Evolutionary conservation across 2,113 vertebrate species (phyloP).

Genomic region (Hypocryptadius cinnamomeus): DNA sequence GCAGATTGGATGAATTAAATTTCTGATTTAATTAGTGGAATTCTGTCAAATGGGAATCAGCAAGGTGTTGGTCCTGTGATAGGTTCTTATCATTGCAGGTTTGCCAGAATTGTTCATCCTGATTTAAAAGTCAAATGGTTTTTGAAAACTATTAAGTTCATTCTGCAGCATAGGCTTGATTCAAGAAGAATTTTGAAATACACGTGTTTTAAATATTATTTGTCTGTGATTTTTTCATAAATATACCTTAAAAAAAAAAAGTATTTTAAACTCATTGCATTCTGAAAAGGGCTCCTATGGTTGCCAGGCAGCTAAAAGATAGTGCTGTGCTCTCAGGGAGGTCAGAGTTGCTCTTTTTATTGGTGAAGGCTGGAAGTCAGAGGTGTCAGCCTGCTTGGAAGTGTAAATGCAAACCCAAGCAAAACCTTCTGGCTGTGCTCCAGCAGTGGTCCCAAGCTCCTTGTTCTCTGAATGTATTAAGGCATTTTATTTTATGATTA

Average conservation of each 20-base stretch:
- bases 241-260: background rate
- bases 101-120: background rate
- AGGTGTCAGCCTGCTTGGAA: constrained; percentile 20
- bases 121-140: background rate
- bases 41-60: background rate
- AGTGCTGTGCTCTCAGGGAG: background rate
- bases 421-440: background rate
- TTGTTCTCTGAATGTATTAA: background rate
- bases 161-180: background rate
- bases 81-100: background rate
- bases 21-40: background rate
- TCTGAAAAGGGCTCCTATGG: background rate
- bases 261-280: background rate
- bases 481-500: background rate
- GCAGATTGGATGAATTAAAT: background rate
- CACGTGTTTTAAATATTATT: background rate
- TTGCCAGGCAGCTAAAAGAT: constrained; percentile 10
- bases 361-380: background rate
- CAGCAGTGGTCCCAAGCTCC: background rate
- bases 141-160: background rate
- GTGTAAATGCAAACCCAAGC: background rate
- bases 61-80: background rate
- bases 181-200: background rate
- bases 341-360: constrained; percentile 13
- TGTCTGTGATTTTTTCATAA: background rate